Conservation (phyloP, 2,888 invertebrate species). For the Ctenicera cuprea region DNA sequence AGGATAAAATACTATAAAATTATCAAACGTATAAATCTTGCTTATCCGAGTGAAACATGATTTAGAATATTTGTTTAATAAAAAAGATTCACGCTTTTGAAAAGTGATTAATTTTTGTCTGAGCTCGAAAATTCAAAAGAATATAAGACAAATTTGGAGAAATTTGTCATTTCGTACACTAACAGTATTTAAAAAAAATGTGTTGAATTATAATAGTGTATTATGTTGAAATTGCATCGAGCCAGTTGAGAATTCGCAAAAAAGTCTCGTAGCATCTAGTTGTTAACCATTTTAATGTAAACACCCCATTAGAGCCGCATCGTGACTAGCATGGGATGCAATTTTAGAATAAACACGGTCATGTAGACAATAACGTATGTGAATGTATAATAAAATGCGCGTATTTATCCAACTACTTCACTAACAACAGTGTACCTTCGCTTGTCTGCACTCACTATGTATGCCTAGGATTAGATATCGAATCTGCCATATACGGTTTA, state of each 20-base stretch:
- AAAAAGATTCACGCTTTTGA: too few species aligned
- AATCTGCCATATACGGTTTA: conserved; percentile 53
- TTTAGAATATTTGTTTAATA: too few species aligned
- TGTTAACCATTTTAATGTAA: background rate
- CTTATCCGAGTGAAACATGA: too few species aligned
- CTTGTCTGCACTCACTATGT: conserved; percentile 46
- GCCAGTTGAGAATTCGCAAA: background rate
- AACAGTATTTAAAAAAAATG: too few species aligned
- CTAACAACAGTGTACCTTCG: conserved; percentile 28
- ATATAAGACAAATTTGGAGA: too few species aligned
- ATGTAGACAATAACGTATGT: conserved; percentile 29
- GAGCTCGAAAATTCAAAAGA: too few species aligned
- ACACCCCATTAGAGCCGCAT: conserved; percentile 9
- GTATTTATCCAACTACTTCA: conserved; percentile 33
- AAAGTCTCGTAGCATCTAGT: background rate
- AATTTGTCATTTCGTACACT: too few species aligned
- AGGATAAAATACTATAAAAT: too few species aligned
- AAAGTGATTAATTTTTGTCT: too few species aligned
- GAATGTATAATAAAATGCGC: conserved; percentile 31
- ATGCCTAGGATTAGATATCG: conserved; percentile 45
- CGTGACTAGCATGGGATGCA: conserved; percentile 24
- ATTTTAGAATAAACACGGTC: conserved; percentile 29
- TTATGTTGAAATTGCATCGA: too few species aligned
- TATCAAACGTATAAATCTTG: too few species aligned
- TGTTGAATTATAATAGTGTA: too few species aligned